These are phyloP conservation scores for Chamaea fasciata DNA, from an alignment of 2,113 vertebrate species.

Conservation along the genomic window DNA sequence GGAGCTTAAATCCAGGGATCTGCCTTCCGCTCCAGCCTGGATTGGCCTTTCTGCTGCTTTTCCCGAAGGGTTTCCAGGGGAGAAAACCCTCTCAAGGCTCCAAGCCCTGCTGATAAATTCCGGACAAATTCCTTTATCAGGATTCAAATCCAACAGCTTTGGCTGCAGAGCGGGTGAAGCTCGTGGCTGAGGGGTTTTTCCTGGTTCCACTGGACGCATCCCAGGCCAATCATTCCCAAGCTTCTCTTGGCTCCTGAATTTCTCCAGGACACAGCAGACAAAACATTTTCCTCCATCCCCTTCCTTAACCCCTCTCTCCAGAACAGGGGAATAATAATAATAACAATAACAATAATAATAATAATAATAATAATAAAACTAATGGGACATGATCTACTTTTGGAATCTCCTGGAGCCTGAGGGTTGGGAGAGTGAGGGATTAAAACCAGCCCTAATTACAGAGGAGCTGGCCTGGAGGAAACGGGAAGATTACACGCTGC, in stretches of 20 bases:
- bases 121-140: background rate
- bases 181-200: background rate
- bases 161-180: background rate
- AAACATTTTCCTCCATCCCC: background rate
- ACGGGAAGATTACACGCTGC: constrained; percentile 43
- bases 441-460: constrained; percentile 46
- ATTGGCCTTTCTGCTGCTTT: background rate
- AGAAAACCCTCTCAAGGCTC: background rate
- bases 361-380: background rate
- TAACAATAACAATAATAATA: background rate
- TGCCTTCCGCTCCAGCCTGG: background rate
- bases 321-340: background rate
- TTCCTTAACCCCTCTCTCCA: background rate
- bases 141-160: background rate
- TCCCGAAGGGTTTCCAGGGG: background rate
- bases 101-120: background rate
- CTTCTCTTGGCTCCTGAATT: background rate
- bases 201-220: background rate
- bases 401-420: constrained; percentile 64
- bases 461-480: constrained; percentile 21
- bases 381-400: background rate
- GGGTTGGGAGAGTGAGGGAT: constrained; percentile 14
- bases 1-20: constrained; percentile 9
- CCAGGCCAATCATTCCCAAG: background rate
- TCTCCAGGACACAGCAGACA: background rate